Evolutionary conservation across 2,888 invertebrate species (phyloP).

Genomic region (Boloria euphrosyne): DNA sequence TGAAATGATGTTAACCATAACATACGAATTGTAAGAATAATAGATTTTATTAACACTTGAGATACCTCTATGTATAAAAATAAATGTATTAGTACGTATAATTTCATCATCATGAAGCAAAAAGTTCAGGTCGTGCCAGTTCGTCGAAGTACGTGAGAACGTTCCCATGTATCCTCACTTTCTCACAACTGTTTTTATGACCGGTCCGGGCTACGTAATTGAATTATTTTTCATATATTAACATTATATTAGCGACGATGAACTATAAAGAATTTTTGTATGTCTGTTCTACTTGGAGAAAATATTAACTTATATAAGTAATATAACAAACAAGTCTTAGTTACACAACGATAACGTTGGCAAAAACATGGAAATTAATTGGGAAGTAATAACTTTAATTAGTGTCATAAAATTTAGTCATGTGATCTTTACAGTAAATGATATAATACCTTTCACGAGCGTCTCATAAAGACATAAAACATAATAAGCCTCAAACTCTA

Average conservation of each 20-base stretch:
- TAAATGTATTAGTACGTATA: constrained; percentile 35
- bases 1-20: too few relatives aligned
- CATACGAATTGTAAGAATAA: background rate
- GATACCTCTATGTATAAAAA: constrained; percentile 3
- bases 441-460: background rate
- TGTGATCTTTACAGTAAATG: constrained; percentile 14
- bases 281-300: too few relatives aligned
- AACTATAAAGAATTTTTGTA: constrained; percentile 1
- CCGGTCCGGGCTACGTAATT: constrained; percentile 46
- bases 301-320: too few relatives aligned
- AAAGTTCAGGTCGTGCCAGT: constrained; percentile 39
- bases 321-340: too few relatives aligned
- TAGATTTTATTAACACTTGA: background rate
- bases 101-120: constrained; percentile 38
- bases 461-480: constrained; percentile 14
- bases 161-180: constrained; percentile 61
- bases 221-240: constrained; percentile 41
- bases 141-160: constrained; percentile 57
- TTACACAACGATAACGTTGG: too few relatives aligned
- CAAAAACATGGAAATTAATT: too few relatives aligned
- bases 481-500: constrained; percentile 1
- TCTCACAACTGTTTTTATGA: constrained; percentile 54
- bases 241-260: constrained; percentile 13
- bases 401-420: background rate
- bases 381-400: too few relatives aligned